A percentile compares a stretch with the other conserved stretches of the same genome.
Evolutionary conservation across 2,888 invertebrate species (phyloP).

Genomic region (Tridacna crocea): DNA sequence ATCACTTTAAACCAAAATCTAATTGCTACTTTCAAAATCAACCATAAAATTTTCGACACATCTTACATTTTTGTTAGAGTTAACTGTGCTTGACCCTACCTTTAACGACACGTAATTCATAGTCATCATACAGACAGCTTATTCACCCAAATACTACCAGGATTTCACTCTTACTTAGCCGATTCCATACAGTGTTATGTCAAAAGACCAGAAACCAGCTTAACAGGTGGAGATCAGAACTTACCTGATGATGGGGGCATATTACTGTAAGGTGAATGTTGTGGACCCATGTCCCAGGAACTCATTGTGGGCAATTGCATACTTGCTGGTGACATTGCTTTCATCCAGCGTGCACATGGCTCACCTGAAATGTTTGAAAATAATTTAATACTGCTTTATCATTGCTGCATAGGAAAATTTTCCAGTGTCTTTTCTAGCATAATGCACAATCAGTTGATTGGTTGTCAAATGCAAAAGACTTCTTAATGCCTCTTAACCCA

Average conservation of each 20-base stretch:
- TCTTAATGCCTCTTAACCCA: not conserved
- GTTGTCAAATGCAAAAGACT: not conserved
- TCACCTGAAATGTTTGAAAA: slow-evolving; percentile 56
- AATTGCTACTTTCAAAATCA: too few species aligned
- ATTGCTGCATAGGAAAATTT: not conserved
- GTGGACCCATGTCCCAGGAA: slow-evolving; percentile 89
- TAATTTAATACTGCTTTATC: not conserved
- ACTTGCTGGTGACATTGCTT: slow-evolving; percentile 96
- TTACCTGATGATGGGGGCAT: slow-evolving; percentile 69
- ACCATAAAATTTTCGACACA: too few species aligned
- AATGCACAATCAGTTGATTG: not conserved
- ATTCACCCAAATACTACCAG: too few species aligned
- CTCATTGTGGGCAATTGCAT: slow-evolving; percentile 97
- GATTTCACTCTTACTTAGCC: too few species aligned
- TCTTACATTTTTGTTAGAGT: too few species aligned
- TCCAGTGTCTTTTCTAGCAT: not conserved
- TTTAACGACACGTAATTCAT: too few species aligned
- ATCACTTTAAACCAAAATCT: too few species aligned
- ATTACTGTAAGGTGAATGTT: slow-evolving; percentile 77
- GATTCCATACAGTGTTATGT: too few species aligned
- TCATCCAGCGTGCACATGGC: slow-evolving; percentile 87
- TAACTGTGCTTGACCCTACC: too few species aligned
- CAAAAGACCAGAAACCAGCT: too few species aligned
- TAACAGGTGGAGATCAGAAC: not conserved
- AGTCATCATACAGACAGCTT: too few species aligned